Conservation (phyloP, 2,797 vertebrate species). For the Sebastes trivittatus region DNA sequence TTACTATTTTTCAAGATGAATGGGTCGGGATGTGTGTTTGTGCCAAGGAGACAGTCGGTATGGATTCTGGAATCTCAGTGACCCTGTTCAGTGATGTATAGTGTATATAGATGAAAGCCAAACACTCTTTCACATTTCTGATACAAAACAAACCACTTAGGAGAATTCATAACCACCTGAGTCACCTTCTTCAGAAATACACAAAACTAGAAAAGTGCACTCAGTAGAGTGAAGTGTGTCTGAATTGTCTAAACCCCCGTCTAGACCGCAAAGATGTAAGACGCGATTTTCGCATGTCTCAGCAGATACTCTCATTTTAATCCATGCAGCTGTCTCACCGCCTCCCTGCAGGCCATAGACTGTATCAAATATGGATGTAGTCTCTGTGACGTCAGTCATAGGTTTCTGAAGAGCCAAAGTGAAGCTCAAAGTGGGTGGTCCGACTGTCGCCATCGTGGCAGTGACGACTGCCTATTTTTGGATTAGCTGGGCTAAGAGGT, state of each 20-base stretch:
- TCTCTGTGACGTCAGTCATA: fast-evolving
- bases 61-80: slow-evolving; percentile 31
- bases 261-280: no score
- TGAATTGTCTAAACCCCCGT: background rate
- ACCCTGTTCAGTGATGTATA: background rate
- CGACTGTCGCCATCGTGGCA: no score
- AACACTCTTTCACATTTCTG: slow-evolving; percentile 38
- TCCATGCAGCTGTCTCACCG: background rate
- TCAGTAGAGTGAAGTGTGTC: background rate
- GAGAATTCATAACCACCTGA: slow-evolving; percentile 26
- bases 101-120: slow-evolving; percentile 28
- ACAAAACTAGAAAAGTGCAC: background rate
- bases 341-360: no score
- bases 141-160: slow-evolving; percentile 50
- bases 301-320: background rate
- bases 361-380: no score
- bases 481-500: no score
- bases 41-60: slow-evolving; percentile 1
- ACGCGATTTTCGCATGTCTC: background rate
- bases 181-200: background rate
- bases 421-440: no score
- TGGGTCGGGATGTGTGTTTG: slow-evolving; percentile 14
- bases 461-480: no score
- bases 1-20: slow-evolving; percentile 19
- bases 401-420: no score